Conservation (phyloP, 2,797 vertebrate species). For the Manis pentadactyla region DNA sequence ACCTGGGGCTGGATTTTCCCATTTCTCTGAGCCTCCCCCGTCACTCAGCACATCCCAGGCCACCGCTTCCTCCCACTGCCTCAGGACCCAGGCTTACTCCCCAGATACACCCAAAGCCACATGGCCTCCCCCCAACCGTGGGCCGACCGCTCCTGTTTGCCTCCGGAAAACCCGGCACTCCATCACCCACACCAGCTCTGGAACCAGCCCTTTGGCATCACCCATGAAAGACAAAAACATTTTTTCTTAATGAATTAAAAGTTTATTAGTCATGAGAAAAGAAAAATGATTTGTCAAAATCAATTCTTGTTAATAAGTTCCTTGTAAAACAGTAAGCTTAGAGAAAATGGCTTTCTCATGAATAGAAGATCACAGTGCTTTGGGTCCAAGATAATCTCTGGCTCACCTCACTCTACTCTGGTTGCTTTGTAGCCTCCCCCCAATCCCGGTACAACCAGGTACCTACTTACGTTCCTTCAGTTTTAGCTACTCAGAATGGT, state of each 20-base stretch:
- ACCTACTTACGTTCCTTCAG: neutral
- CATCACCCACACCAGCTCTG: neutral
- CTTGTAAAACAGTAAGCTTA: conserved; percentile 75
- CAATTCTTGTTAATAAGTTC: conserved; percentile 69
- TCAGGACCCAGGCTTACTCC: neutral
- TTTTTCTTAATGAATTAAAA: conserved; percentile 64
- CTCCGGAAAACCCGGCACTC: neutral
- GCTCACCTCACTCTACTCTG: neutral
- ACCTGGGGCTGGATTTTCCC: neutral
- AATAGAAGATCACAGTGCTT: conserved; percentile 86
- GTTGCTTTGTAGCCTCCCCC: neutral
- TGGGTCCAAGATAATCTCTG: conserved; percentile 90
- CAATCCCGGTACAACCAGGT: neutral
- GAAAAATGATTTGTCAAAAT: conserved; percentile 70
- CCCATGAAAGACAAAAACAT: neutral
- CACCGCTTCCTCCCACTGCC: neutral
- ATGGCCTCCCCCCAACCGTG: neutral
- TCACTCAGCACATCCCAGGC: neutral
- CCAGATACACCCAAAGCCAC: neutral
- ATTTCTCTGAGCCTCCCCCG: neutral
- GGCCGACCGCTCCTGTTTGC: neutral
- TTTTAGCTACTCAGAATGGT: neutral
- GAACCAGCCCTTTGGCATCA: neutral
- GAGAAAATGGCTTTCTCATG: conserved; percentile 75
- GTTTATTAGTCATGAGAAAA: conserved; percentile 64